Evolutionary conservation across 1,140 invertebrate genomes (phyloP), one percentile per base, ranked within the genome.

Genomic region (Cyphomyrmex costatus): DNA sequence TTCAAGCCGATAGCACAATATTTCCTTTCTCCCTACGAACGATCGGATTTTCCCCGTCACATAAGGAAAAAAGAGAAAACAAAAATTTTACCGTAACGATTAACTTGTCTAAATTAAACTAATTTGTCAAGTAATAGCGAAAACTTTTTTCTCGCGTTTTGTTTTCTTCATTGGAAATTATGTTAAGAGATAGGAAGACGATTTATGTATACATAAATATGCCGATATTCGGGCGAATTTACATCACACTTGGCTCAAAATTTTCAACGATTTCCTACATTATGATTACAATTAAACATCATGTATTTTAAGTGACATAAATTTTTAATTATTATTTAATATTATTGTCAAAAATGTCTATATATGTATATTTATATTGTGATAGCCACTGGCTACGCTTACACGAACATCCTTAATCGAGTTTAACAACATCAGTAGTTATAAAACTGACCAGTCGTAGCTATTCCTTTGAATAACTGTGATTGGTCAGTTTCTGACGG

Each of bases 1-100:
- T 94, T 94, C 89, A 94, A 94, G 93, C 93, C 85, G 94, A 94
- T 94, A 93, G 92, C 36, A 91, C 92, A 60, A 88, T 92, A 92
- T 90, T 86, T 86, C 79, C 68, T 33, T 63, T 83, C 66, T 73
- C 42, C 21, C 60, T 21, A 51, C 8, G 49, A n/a, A 53, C 27
- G 33, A 78, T 66, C 60, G 82, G 53, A 33, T 61, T 73, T 61
- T 80, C 36, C 30, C 2, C 42, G 16, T 21, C n/a, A n/a, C 21
- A 60, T 2, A 42, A 14, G 21, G 5, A 77, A 36, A 71, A 24
- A 4, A 85, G 7, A 33, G 3, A 42, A 74, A 16, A 12, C n/a
- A 12, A 27, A 1, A 19, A 24, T 51, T 68, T 33, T n/a, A 5
- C 14, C 30, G 12, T 42, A 42, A 33, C n/a, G 8, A 83, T 73